Evolutionary conservation across 64 coral and sea anemone species (phyloP).

Genomic region (Dendrophyllia cribrosa): DNA sequence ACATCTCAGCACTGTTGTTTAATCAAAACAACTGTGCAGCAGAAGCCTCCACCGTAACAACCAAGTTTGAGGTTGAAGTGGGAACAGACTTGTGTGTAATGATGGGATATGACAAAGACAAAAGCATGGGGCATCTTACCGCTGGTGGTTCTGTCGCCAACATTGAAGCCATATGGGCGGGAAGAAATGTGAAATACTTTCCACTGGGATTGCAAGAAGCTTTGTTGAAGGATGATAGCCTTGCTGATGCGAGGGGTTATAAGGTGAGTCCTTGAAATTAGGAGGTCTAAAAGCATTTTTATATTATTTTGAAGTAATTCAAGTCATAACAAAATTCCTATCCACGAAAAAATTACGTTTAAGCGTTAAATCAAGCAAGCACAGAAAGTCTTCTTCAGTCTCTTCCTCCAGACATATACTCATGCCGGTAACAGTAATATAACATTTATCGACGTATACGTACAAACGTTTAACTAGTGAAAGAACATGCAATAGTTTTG

Average conservation of each 20-base stretch:
- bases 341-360: too few species aligned
- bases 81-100: conserved; percentile 72
- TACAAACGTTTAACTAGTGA: too few species aligned
- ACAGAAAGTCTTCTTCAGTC: too few species aligned
- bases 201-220: conserved; percentile 77
- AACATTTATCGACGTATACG: too few species aligned
- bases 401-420: too few species aligned
- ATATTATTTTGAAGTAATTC: neutral
- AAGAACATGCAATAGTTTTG: too few species aligned
- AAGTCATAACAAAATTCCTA: too few species aligned
- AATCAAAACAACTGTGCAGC: conserved; percentile 89
- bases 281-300: neutral
- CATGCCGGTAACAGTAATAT: too few species aligned
- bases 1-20: conserved; percentile 65
- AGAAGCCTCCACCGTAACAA: conserved; percentile 61
- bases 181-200: conserved; percentile 79
- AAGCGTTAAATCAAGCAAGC: too few species aligned
- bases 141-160: conserved; percentile 72
- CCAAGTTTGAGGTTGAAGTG: conserved; percentile 53
- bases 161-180: conserved; percentile 88
- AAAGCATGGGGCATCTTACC: conserved; percentile 63
- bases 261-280: neutral
- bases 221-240: conserved; percentile 32
- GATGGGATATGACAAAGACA: conserved; percentile 52
- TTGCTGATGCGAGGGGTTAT: conserved; percentile 32